A percentile compares a stretch with the other conserved stretches of the same genome.
Evolutionary conservation across 2,888 invertebrate genomes (phyloP).

Genomic region (Pyrocoelia pectoralis): DNA sequence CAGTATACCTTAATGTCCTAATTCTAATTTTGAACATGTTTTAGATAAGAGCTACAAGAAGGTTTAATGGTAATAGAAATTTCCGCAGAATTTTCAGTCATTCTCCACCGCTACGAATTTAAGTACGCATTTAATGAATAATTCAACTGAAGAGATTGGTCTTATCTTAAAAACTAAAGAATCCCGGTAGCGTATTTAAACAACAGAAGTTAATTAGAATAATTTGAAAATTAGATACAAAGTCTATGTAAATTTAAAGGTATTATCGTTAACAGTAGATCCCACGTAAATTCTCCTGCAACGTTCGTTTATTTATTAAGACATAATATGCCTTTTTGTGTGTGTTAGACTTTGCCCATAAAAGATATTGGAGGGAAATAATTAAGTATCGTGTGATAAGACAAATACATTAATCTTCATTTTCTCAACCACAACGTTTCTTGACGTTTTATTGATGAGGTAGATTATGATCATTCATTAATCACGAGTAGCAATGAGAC

Average conservation of each 20-base stretch:
- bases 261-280: conserved; percentile 9
- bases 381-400: no score
- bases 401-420: no score
- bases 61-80: conserved; percentile 14
- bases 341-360: no score
- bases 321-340: background rate
- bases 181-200: conserved; percentile 11
- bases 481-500: no score
- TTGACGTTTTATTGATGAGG: no score
- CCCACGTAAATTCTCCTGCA: conserved; percentile 3
- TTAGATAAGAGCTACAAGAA: conserved; percentile 11
- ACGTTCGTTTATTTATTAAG: background rate
- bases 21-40: conserved; percentile 10
- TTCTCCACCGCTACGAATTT: conserved; percentile 11
- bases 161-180: conserved; percentile 16
- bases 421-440: no score
- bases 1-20: conserved; percentile 6
- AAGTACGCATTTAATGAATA: conserved; percentile 19
- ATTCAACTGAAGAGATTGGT: conserved; percentile 16
- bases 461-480: no score
- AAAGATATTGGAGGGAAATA: no score
- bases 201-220: conserved; percentile 8
- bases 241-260: conserved; percentile 8
- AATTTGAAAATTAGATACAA: conserved; percentile 12
- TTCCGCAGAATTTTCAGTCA: conserved; percentile 17